phyloP scores from a whole-genome alignment of 1,140 invertebrate species.

The Aradophagus sp. region DNA sequence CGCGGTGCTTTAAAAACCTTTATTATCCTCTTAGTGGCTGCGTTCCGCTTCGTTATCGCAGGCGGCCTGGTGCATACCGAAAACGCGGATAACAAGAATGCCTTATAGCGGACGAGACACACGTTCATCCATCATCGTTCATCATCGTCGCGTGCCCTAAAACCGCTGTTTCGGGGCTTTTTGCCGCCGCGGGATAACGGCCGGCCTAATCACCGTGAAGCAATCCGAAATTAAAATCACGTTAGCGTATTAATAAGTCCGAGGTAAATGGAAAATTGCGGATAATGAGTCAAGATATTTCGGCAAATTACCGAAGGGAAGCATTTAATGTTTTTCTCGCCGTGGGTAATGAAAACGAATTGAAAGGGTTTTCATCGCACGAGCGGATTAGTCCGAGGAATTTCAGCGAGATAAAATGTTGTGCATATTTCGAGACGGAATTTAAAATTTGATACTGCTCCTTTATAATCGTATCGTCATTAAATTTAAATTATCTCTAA shows the following conservation, averaged over 20 bases:
- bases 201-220: constrained; percentile 23
- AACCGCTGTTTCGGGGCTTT: constrained; percentile 18
- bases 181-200: constrained; percentile 24
- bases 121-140: constrained; percentile 58
- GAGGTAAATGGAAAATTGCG: constrained; percentile 13
- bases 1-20: constrained; percentile 59
- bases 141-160: constrained; percentile 22
- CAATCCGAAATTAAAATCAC: constrained; percentile 30
- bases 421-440: too few relatives aligned
- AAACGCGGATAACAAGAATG: constrained; percentile 58
- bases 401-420: too few relatives aligned
- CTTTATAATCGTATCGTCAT: too few relatives aligned
- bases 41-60: constrained; percentile 61
- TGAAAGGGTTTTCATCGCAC: too few relatives aligned
- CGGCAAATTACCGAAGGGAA: too few relatives aligned
- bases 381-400: too few relatives aligned
- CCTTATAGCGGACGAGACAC: constrained; percentile 31
- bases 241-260: constrained; percentile 31
- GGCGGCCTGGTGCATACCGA: constrained; percentile 38
- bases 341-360: too few relatives aligned
- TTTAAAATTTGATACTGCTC: too few relatives aligned
- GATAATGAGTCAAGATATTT: constrained; percentile 10
- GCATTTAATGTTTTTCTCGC: too few relatives aligned
- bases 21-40: constrained; percentile 62
- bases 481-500: too few relatives aligned